phyloP scores from a whole-genome alignment of 1,140 invertebrate species.

The Neodiprion fabricii region DNA sequence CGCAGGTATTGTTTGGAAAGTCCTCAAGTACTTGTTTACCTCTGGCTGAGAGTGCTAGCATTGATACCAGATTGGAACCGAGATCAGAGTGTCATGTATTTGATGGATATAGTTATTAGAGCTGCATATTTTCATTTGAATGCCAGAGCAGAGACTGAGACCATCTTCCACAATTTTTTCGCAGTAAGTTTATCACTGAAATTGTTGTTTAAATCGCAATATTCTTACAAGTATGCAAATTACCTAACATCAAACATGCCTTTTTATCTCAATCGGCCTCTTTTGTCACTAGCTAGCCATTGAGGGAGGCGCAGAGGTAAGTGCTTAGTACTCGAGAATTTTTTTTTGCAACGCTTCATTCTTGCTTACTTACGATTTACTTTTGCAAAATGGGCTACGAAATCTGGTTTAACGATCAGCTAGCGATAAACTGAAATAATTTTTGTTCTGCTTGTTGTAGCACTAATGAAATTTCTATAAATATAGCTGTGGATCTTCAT shows the following conservation, averaged over 20 bases:
- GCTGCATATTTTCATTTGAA: constrained; percentile 64
- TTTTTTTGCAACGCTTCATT: not conserved
- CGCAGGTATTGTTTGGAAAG: constrained; percentile 58
- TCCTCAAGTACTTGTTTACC: constrained; percentile 65
- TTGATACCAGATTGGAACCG: constrained; percentile 70
- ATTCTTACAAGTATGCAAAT: constrained; percentile 6
- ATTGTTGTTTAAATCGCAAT: not conserved
- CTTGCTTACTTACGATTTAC: no score
- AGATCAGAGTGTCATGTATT: constrained; percentile 68
- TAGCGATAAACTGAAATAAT: no score
- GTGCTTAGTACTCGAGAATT: constrained; percentile 3
- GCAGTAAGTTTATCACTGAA: constrained; percentile 38
- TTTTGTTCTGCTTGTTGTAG: no score
- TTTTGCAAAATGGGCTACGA: no score
- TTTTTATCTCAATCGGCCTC: not conserved
- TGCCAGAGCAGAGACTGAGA: constrained; percentile 46
- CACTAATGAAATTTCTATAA: not conserved
- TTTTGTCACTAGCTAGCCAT: constrained; percentile 45
- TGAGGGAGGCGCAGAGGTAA: constrained; percentile 50
- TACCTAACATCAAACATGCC: not conserved
- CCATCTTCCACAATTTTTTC: constrained; percentile 53
- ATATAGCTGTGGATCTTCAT: not conserved
- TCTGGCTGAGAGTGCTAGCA: constrained; percentile 71
- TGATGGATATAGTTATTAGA: constrained; percentile 67
- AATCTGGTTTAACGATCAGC: no score